A percentile compares a stretch with the other conserved stretches of the same genome.
These are phyloP conservation scores for Plemyria rubiginata DNA, from an alignment of 2,888 invertebrate species.

Conservation along the genomic window DNA sequence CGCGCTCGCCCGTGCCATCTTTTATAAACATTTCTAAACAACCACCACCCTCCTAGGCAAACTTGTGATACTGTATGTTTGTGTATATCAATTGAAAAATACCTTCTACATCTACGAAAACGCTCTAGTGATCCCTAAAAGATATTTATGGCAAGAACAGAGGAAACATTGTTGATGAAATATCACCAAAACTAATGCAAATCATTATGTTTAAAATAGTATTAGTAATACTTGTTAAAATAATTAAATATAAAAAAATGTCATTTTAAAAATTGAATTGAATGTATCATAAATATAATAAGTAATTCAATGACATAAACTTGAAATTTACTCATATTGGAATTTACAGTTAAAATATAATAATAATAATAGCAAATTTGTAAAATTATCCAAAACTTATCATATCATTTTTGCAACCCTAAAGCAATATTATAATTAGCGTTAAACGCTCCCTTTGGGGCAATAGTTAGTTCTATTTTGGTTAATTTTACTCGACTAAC, in stretches of 20 bases:
- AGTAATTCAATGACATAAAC: constrained; percentile 64
- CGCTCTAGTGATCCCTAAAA: constrained; percentile 79
- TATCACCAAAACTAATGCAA: constrained; percentile 69
- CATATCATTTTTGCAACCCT: constrained; percentile 83
- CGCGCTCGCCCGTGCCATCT: constrained; percentile 51
- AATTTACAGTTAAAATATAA: constrained; percentile 78
- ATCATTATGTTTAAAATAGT: constrained; percentile 65
- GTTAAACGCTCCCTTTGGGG: constrained; percentile 85
- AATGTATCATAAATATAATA: constrained; percentile 50
- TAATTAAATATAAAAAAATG: constrained; percentile 51
- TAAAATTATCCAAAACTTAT: constrained; percentile 85
- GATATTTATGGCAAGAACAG: constrained; percentile 81
- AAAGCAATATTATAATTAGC: constrained; percentile 83
- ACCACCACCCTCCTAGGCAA: constrained; percentile 75
- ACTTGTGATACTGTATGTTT: constrained; percentile 78
- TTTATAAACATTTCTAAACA: constrained; percentile 79
- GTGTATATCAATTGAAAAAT: constrained; percentile 81
- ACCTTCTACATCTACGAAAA: constrained; percentile 75
- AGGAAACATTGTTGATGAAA: constrained; percentile 74
- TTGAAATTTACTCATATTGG: constrained; percentile 76
- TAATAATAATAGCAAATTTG: constrained; percentile 75
- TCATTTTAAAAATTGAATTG: constrained; percentile 64
- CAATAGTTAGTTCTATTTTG: constrained; percentile 80
- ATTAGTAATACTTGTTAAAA: constrained; percentile 46
- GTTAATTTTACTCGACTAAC: constrained; percentile 83